Evolutionary conservation across 1,140 invertebrate species (phyloP).

Genomic region (Magallana gigas): DNA sequence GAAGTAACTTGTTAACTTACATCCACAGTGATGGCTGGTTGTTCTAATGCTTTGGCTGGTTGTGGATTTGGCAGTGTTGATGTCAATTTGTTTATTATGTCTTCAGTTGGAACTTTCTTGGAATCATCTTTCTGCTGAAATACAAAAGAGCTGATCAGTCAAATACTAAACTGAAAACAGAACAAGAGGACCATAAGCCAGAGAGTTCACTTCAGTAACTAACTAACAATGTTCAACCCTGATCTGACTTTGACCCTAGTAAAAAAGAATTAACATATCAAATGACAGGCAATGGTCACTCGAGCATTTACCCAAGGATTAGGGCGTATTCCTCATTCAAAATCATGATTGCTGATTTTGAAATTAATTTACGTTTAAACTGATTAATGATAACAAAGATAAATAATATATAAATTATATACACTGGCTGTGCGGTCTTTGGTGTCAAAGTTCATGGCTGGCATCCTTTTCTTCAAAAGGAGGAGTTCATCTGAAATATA

Average conservation of each 20-base stretch:
- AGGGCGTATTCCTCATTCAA: too few relatives aligned
- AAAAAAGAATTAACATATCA: too few relatives aligned
- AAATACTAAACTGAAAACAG: too few relatives aligned
- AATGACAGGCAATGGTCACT: too few relatives aligned
- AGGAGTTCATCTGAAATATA: slow-evolving; percentile 76
- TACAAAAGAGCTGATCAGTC: background rate
- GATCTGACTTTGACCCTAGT: too few relatives aligned
- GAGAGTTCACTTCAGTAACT: too few relatives aligned
- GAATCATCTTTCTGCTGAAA: slow-evolving; percentile 68
- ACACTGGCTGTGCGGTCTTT: slow-evolving; percentile 63
- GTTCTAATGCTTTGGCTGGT: slow-evolving; percentile 60
- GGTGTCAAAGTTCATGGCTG: slow-evolving; percentile 66
- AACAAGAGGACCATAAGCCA: too few relatives aligned
- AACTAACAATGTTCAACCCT: too few relatives aligned
- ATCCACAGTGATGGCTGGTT: slow-evolving; percentile 66
- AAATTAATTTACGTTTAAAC: too few relatives aligned
- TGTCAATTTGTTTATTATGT: slow-evolving; percentile 76
- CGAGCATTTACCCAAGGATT: too few relatives aligned
- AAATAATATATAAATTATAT: slow-evolving; percentile 22
- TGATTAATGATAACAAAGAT: background rate
- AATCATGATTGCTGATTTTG: too few relatives aligned
- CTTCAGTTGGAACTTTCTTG: slow-evolving; percentile 71
- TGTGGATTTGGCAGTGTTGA: slow-evolving; percentile 67
- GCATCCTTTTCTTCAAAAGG: slow-evolving; percentile 74
- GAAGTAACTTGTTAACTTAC: slow-evolving; percentile 61